Base-by-base conservation (phyloP, 2,888 invertebrate species). In the Ophion costatus region DNA sequence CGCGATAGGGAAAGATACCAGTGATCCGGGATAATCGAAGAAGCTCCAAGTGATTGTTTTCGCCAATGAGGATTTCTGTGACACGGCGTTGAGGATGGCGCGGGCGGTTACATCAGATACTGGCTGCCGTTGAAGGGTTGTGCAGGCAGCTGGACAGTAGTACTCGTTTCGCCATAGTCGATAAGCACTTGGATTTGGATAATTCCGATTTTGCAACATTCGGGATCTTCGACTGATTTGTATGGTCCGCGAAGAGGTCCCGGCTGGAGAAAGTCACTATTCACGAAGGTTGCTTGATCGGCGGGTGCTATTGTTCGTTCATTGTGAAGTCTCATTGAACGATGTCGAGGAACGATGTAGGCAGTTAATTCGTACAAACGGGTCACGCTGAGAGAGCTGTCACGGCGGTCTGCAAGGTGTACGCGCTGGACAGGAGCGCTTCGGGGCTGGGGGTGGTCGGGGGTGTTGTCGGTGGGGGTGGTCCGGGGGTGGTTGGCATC, bases 371-470 rank as follows among this genome's bases (percentile, higher is more conserved):
- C 93, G 64, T 71, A 91, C 90, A 87, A 88, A 89, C 92, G 90
- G 87, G 79, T 76, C 77, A 79, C 84, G 86, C 86, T 87, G 88
- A 90, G 76, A 88, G 91, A 89, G 90, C 89, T 90, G 91, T 90
- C 88, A 91, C 90, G 90, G 91, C 91, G 90, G 90, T 92, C 90
- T 90, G 91, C 93, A 93, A 91, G 90, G 93, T 93, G 92, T 92
- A 92, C 92, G 92, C 93, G 91, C 93, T 93, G 93, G 93, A 93
- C 91, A 93, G 93, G 90, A 90, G 90, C 91, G 91, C 89, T 89
- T 89, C 91, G 91, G 93, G 93, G 91, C 91, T 92, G 92, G 93
- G 93, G 93, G 91, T 93, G 91, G 91, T 92, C 90, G 92, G 92
- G 89, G 88, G 88, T 86, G 92, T 91, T 89, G 90, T 89, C 88